Percentiles rank a stretch among this genome's conserved stretches.
Conservation (phyloP, 2,113 vertebrate species). For the Myrmophylax atrothorax region DNA sequence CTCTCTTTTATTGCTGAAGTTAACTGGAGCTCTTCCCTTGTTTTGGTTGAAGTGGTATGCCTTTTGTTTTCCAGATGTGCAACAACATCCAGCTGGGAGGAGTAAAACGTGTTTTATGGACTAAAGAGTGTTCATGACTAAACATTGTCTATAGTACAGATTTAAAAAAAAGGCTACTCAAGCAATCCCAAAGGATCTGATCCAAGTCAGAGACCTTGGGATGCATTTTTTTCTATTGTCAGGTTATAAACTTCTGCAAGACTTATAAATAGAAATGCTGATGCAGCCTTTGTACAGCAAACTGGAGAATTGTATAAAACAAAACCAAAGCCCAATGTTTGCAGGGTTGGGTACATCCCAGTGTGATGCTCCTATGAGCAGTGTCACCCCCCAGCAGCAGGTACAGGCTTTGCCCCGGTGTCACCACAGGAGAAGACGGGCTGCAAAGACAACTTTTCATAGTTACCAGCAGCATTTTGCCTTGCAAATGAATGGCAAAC, state of each 20-base stretch:
- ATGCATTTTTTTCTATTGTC: background rate
- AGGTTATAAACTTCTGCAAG: constrained; percentile 16
- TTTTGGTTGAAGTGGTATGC: background rate
- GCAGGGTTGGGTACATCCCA: background rate
- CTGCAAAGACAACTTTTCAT: background rate
- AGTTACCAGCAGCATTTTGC: background rate
- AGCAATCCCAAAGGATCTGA: background rate
- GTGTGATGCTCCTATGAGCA: background rate
- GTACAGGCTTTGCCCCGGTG: background rate
- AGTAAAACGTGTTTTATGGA: constrained; percentile 31
- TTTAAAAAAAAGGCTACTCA: constrained; percentile 14
- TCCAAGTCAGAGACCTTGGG: background rate
- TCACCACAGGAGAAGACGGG: background rate
- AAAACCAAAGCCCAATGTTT: background rate
- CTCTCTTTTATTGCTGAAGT: background rate
- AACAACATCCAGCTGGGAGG: constrained; percentile 35
- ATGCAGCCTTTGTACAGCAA: background rate
- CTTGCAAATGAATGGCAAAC: background rate
- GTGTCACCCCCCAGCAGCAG: background rate
- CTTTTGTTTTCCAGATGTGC: constrained; percentile 53
- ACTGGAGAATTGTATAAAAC: background rate
- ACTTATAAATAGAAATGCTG: background rate
- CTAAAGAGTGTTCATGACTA: constrained; percentile 36
- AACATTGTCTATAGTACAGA: background rate
- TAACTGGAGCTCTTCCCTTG: background rate